Percentiles rank a stretch among this genome's conserved stretches.
These are phyloP conservation scores for Ardeotis arabs DNA, from an alignment of 2,113 vertebrate genomes.

Conservation along the genomic window DNA sequence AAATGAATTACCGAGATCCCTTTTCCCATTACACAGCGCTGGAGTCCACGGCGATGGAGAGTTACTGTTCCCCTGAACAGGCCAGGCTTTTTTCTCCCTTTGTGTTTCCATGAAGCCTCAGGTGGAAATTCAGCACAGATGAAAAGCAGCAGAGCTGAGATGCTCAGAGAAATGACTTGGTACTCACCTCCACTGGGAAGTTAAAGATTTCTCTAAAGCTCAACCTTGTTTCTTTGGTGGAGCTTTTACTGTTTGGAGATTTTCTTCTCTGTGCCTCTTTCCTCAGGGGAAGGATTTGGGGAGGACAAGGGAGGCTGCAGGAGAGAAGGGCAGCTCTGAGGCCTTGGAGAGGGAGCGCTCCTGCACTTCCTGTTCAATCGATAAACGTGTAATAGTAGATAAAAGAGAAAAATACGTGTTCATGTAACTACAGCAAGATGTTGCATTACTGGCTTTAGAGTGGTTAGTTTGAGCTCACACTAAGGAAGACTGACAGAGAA, in stretches of 20 bases:
- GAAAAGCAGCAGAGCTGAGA: neutral
- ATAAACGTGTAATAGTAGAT: neutral
- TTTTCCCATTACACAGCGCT: neutral
- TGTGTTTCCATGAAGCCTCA: neutral
- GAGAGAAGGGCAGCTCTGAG: neutral
- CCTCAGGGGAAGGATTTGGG: neutral
- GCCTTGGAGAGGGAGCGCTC: neutral
- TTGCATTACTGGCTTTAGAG: neutral
- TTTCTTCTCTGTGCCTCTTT: neutral
- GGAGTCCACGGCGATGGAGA: fast-evolving
- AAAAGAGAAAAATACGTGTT: neutral
- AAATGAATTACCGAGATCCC: neutral
- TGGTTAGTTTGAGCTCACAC: neutral
- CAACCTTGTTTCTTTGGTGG: neutral
- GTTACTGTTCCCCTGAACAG: neutral
- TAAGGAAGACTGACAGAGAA: neutral
- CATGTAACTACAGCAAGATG: neutral
- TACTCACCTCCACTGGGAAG: neutral
- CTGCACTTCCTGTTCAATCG: neutral
- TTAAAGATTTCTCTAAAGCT: neutral
- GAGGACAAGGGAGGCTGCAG: neutral
- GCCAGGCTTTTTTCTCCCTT: neutral
- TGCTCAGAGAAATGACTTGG: neutral
- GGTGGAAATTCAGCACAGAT: neutral
- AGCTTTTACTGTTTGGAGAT: neutral